Percentiles rank a stretch among this genome's conserved stretches.
Conservation (phyloP, 2,797 vertebrate genomes). For the Cephalopachus bancanus region DNA sequence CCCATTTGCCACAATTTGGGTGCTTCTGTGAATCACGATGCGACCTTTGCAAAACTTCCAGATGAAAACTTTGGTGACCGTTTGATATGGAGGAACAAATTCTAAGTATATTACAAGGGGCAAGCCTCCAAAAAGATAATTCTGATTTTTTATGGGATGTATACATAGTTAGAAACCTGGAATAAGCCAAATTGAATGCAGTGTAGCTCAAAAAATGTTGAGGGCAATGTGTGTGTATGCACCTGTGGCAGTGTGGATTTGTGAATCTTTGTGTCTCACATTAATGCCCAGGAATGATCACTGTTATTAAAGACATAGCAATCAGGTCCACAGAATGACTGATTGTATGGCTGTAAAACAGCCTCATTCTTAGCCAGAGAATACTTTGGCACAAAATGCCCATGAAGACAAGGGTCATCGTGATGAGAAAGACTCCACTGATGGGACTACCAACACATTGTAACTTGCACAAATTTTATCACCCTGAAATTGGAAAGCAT, state of each 20-base stretch:
- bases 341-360: not conserved
- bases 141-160: no score
- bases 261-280: not conserved
- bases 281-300: not conserved
- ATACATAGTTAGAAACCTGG: not conserved
- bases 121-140: no score
- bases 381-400: not conserved
- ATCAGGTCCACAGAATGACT: not conserved
- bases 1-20: no score
- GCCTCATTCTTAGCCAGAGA: not conserved
- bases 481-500: constrained; percentile 3
- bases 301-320: not conserved
- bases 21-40: no score
- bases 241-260: fast-evolving
- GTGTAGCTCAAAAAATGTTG: not conserved
- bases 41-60: no score
- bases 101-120: no score
- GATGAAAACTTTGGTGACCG: no score
- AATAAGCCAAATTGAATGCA: not conserved
- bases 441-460: not conserved
- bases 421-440: not conserved
- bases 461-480: not conserved
- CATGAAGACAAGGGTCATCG: not conserved
- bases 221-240: not conserved
- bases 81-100: no score